A percentile compares a stretch with the other conserved stretches of the same genome.
Evolutionary conservation across 2,113 vertebrate species (phyloP).

Genomic region (Erythrocebus patas): DNA sequence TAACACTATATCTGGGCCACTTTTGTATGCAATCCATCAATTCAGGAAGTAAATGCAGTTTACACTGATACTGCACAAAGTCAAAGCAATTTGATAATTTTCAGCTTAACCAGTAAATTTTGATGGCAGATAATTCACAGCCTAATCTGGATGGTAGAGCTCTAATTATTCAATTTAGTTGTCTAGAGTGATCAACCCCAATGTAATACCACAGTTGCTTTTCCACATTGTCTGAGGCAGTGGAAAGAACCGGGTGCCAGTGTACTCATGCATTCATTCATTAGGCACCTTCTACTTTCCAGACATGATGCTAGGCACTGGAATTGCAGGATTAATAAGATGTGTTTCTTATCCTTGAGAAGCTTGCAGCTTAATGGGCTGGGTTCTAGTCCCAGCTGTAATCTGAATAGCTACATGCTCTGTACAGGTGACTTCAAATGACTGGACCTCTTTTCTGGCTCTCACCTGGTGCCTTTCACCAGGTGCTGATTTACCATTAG

Average conservation of each 20-base stretch:
- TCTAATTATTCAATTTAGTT: background rate
- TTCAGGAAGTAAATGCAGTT: background rate
- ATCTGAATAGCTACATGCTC: background rate
- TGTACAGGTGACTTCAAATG: background rate
- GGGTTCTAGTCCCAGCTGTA: background rate
- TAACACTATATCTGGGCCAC: constrained; percentile 50
- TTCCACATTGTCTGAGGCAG: background rate
- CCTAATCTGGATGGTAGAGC: background rate
- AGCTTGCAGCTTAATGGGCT: background rate
- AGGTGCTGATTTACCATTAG: too few species aligned
- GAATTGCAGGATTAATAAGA: background rate
- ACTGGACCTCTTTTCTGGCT: background rate
- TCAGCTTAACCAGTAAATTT: background rate
- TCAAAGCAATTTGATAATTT: background rate
- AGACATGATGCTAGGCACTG: background rate
- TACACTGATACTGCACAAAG: background rate
- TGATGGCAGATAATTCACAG: background rate
- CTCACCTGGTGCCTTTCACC: too few species aligned
- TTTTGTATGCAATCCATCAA: background rate
- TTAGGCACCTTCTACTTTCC: constrained; percentile 25
- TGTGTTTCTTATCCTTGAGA: background rate
- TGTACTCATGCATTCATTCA: constrained; percentile 51
- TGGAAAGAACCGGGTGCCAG: constrained; percentile 11
- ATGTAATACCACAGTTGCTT: background rate
- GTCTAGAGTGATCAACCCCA: background rate